Base-by-base conservation (phyloP, 2,113 vertebrate species). In the Peromyscus polionotus region DNA sequence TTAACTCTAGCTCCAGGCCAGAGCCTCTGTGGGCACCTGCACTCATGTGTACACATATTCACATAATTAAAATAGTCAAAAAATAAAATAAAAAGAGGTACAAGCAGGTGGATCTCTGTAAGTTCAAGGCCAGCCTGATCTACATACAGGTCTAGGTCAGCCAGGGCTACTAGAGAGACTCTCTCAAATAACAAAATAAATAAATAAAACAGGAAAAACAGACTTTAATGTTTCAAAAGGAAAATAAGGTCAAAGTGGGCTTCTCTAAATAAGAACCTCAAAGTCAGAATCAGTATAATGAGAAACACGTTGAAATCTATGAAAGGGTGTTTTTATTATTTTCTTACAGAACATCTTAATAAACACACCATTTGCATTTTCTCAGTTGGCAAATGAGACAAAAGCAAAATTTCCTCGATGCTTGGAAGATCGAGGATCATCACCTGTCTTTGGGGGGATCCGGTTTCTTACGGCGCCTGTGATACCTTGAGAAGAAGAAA, bases 401-500 rank as follows among this genome's bases (percentile, higher is more conserved):
- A 79, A 33, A 85, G 61, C 91, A 92, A 88, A 12, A 59, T 51
- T 80, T 87, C 42, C 70, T 73, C 57, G 33, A 93, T 70, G 93
- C 51, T 42, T 39, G 16, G 51, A 72, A 90, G 97, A 88, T 14
- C 9, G 67, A 73, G 7, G 36, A 68, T 67, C 81, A 45, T 97
- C 91, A 98, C 91, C 98, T 97, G 97, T 97, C 98, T 91, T 93
- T 98, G 83, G 98, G 97, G 93, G 97, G 98, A 90, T 97, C 92
- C 86, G 45, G 33, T 36, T 97, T 97, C 86, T 42, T 97, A 92
- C 95, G 98, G 90, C 96, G 96, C 90, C 48, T 97, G 42, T 97
- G 98, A 94, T 97, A 97, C 93, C 97, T 98, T 96, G 48, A 96
- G 97, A 97, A 95, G n/a, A 97, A 94, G 51, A 97, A 97, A 96